Evolutionary conservation across 1,140 invertebrate species (phyloP).

Genomic region (Zaprionus camerounensis): DNA sequence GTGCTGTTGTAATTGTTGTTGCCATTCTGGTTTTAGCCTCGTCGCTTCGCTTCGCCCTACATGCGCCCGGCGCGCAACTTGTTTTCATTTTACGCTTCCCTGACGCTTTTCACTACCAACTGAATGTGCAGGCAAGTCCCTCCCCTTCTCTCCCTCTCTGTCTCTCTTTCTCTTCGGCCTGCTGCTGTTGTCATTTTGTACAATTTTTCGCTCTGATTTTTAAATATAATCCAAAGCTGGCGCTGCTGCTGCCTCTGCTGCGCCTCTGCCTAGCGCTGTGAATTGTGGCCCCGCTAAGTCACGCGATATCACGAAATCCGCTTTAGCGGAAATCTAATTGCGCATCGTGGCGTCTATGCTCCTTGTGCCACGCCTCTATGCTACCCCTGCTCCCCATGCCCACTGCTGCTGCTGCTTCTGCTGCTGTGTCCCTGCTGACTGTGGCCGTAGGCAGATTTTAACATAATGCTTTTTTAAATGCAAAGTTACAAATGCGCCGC

Average conservation of each 20-base stretch:
- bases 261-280: conserved; percentile 44
- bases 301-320: conserved; percentile 81
- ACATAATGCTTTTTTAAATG: conserved; percentile 83
- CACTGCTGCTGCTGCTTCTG: neutral
- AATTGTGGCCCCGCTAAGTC: conserved; percentile 72
- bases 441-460: conserved; percentile 79
- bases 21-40: conserved; percentile 73
- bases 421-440: conserved; percentile 38
- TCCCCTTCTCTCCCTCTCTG: too few species aligned
- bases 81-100: conserved; percentile 82
- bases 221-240: conserved; percentile 78
- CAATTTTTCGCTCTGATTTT: conserved; percentile 83
- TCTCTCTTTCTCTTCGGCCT: neutral
- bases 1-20: conserved; percentile 76
- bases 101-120: conserved; percentile 68
- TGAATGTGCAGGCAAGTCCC: conserved; percentile 3
- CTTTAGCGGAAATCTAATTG: conserved; percentile 83
- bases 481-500: conserved; percentile 77
- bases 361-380: neutral
- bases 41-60: conserved; percentile 59
- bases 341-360: conserved; percentile 67
- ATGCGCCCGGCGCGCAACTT: conserved; percentile 73
- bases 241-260: conserved; percentile 30
- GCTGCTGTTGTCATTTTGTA: conserved; percentile 77
- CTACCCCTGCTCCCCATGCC: neutral